Evolutionary conservation across 2,888 invertebrate genomes (phyloP).

Genomic region (Carterocephalus palaemon): DNA sequence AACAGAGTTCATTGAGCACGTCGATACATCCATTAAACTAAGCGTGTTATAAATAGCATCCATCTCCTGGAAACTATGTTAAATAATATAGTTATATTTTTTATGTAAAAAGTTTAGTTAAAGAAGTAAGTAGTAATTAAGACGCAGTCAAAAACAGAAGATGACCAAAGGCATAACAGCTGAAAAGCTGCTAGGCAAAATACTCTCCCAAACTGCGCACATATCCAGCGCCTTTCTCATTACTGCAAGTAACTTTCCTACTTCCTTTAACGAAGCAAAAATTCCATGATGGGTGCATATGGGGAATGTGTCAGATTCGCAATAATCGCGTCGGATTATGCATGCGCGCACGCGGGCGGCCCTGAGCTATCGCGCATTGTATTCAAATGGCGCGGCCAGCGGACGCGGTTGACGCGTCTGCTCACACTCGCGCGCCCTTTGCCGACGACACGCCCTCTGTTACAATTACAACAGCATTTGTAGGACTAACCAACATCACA

Average conservation of each 20-base stretch:
- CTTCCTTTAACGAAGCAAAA: conserved; percentile 12
- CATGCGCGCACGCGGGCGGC: conserved; percentile 66
- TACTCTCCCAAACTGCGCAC: no score
- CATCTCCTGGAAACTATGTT: no score
- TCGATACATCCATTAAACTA: conserved; percentile 19
- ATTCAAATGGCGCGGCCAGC: conserved; percentile 59
- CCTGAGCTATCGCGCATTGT: conserved; percentile 75
- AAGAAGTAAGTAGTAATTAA: no score
- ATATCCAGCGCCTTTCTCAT: no score
- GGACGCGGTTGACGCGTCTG: conserved; percentile 18
- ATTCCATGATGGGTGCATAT: conserved; percentile 27
- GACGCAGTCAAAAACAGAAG: no score
- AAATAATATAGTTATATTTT: no score
- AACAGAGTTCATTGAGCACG: conserved; percentile 20
- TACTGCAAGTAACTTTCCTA: background rate
- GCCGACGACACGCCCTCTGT: conserved; percentile 16
- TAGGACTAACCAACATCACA: no score
- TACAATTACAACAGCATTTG: no score
- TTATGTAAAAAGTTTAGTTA: no score
- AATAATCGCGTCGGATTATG: conserved; percentile 64
- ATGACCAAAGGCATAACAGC: no score
- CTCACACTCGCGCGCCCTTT: conserved; percentile 12
- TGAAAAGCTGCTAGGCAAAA: no score
- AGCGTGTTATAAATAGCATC: conserved; percentile 8
- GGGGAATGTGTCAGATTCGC: conserved; percentile 63